A percentile compares a stretch with the other conserved stretches of the same genome.
phyloP scores from a whole-genome alignment of 2,113 vertebrate species.

The Polypterus bichir region DNA sequence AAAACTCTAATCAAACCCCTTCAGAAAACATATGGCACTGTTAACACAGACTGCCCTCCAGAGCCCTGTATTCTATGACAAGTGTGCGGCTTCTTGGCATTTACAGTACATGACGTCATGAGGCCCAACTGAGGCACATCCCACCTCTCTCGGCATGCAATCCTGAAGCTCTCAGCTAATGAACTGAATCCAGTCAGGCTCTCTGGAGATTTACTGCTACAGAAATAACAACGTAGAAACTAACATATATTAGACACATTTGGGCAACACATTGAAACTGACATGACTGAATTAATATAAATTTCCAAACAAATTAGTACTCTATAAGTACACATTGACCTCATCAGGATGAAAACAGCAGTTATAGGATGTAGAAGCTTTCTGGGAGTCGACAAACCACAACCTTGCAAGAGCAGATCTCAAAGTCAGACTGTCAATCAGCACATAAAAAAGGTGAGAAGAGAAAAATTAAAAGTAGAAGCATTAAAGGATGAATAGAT shows the following conservation, averaged over 20 bases:
- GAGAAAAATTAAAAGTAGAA: no score
- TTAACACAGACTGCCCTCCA: constrained; percentile 7
- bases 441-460: no score
- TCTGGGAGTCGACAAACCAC: no score
- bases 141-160: constrained; percentile 19
- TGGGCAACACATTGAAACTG: background rate
- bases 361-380: no score
- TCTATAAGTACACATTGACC: constrained; percentile 6
- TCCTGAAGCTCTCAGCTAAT: constrained; percentile 13
- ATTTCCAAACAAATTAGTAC: constrained; percentile 14
- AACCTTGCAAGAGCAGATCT: no score
- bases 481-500: no score
- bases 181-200: constrained; percentile 9
- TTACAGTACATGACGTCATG: constrained; percentile 15
- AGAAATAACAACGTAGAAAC: constrained; percentile 4
- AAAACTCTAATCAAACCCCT: no score
- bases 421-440: no score
- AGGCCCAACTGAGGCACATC: constrained; percentile 25
- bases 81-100: constrained; percentile 26
- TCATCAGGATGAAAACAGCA: no score
- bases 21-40: constrained; percentile 14
- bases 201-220: constrained; percentile 17
- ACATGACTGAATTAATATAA: background rate
- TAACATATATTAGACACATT: background rate
- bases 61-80: constrained; percentile 16